Evolutionary conservation across 2,888 invertebrate genomes (phyloP).

Genomic region (Heteropelma amictum): DNA sequence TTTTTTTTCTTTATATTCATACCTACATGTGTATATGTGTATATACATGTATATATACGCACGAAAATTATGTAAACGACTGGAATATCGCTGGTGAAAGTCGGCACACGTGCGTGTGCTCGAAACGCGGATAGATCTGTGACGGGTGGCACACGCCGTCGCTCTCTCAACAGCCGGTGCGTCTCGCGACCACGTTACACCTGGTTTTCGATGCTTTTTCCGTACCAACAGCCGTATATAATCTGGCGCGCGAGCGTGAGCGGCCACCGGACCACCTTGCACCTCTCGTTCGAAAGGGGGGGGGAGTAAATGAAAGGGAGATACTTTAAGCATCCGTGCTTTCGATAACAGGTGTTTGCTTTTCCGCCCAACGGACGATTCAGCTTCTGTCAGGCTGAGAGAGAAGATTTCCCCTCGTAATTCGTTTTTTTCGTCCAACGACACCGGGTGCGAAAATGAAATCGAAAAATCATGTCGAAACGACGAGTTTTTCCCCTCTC

Average conservation of each 20-base stretch:
- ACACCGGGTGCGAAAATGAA: too few species aligned
- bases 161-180: conserved; percentile 53
- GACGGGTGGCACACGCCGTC: conserved; percentile 60
- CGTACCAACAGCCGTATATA: conserved; percentile 47
- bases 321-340: too few species aligned
- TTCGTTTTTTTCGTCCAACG: too few species aligned
- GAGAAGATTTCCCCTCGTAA: conserved; percentile 12
- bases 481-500: too few species aligned
- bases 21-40: neutral
- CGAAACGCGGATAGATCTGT: conserved; percentile 35
- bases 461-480: too few species aligned
- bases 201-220: conserved; percentile 55
- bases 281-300: conserved; percentile 1
- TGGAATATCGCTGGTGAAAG: conserved; percentile 1
- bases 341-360: conserved; percentile 14
- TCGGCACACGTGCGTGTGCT: neutral
- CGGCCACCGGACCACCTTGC: conserved; percentile 47
- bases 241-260: conserved; percentile 38
- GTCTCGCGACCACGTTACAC: conserved; percentile 49
- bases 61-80: too few species aligned
- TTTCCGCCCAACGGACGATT: conserved; percentile 26
- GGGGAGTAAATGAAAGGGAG: neutral
- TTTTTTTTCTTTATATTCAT: neutral
- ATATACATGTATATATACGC: neutral
- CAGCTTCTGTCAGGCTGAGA: neutral